These are phyloP conservation scores for Ophioninae sp. DNA, from an alignment of 2,888 invertebrate genomes.

Conservation along the genomic window DNA sequence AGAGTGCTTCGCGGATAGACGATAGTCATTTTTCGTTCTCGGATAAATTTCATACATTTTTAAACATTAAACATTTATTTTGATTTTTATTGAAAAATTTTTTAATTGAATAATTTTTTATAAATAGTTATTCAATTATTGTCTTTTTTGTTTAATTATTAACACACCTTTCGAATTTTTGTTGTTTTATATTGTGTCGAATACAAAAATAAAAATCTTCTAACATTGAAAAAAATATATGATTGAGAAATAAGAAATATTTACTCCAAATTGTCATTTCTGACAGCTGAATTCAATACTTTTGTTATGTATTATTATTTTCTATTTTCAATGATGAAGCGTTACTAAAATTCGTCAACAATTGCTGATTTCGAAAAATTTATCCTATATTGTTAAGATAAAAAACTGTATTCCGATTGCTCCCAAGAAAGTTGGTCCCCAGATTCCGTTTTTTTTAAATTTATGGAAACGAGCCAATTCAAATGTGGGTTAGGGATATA, in stretches of 20 bases:
- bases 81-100: no score
- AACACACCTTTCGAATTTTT: no score
- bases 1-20: background rate
- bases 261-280: background rate
- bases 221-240: no score
- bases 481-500: slow-evolving; percentile 29
- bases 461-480: slow-evolving; percentile 30
- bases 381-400: no score
- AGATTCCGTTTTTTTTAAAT: background rate
- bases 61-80: no score
- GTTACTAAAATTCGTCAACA: background rate
- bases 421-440: background rate
- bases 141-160: no score
- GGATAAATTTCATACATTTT: no score
- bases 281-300: no score
- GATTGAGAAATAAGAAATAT: background rate
- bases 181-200: no score
- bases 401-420: background rate
- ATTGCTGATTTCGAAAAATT: background rate
- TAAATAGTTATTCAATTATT: no score
- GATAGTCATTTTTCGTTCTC: background rate
- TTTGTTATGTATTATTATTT: background rate
- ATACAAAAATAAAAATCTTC: no score
- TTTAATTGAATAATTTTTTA: no score
- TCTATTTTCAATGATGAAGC: background rate